Conservation (phyloP, 2,888 invertebrate genomes). For the Tethea ocularis region DNA sequence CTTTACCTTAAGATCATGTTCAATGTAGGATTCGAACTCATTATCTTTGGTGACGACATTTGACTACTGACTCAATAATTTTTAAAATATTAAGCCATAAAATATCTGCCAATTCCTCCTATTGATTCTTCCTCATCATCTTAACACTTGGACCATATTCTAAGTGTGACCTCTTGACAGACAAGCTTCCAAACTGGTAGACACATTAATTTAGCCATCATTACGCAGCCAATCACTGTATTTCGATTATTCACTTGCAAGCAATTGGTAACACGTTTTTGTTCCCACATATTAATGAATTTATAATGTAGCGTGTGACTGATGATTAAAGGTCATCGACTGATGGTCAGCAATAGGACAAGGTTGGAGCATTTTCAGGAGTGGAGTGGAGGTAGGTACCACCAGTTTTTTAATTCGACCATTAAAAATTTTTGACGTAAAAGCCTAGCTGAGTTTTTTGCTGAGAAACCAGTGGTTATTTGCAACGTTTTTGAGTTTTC, state of each 20-base stretch:
- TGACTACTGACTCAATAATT: background rate
- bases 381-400: too few relatives aligned
- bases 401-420: too few relatives aligned
- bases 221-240: slow-evolving; percentile 30
- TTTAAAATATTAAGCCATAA: background rate
- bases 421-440: too few relatives aligned
- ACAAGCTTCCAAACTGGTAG: slow-evolving; percentile 49
- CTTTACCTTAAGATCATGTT: too few relatives aligned
- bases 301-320: background rate
- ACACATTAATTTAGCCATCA: slow-evolving; percentile 53
- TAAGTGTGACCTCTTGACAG: slow-evolving; percentile 42
- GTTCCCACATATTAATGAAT: background rate
- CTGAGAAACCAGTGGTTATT: too few relatives aligned
- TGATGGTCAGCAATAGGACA: background rate
- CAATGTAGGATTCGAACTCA: too few relatives aligned
- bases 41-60: too few relatives aligned
- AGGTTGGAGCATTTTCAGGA: too few relatives aligned
- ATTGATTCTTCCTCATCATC: background rate
- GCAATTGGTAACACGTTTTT: slow-evolving; percentile 21
- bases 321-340: background rate
- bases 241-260: slow-evolving; percentile 22
- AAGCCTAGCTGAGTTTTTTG: too few relatives aligned
- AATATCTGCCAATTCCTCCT: background rate
- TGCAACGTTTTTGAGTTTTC: too few relatives aligned
- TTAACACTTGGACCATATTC: slow-evolving; percentile 17